Base-by-base conservation (phyloP, 2,113 vertebrate species). In the Mormoops blainvillei region DNA sequence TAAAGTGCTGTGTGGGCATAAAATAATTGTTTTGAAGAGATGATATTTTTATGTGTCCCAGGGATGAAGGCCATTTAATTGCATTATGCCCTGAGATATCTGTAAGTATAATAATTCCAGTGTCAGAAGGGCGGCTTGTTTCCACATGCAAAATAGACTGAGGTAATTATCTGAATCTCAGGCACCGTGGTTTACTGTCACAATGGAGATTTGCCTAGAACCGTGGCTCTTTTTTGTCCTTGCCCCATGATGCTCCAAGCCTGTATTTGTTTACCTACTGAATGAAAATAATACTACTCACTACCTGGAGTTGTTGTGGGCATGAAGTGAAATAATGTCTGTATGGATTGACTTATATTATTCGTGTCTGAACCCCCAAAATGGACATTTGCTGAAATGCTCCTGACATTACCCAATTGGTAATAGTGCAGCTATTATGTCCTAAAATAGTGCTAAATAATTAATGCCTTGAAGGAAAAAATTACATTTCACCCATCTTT, bases 391-490 rank as follows among this genome's bases (percentile, higher is more conserved):
- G 22, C 20, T 91, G 38, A 95, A 89, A 38, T 91, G 50, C n/a
- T 6, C 67, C 65, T 85, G 28, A 45, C 1, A 76, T 10, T 76
- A 82, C 5, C 16, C 36, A 77, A 10, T 9, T 84, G 22, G 14
- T 77, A 36, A 61, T 3, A 70, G 24, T 28, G 2, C 5, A 93
- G 20, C 19, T 88, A 78, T 92, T 85, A n/a, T 83, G 26, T 4
- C 16, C 41, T 67, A 54, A 88, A 84, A 43, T 3, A 54, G 9
- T 81, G 38, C 7, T 85, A 61, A n/a, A 50, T 81, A 91, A 91
- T 76, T 95, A 92, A 85, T 96, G n/a, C 15, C 43, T 50, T 80
- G 26, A 84, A 31, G 38, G 26, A 91, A 91, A 36, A 88, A 83
- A 83, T 19, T 77, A 18, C 3, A 50, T 91, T 85, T 94, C 86